Conservation (phyloP, 2,888 invertebrate species). For the Nasonia oneida region DNA sequence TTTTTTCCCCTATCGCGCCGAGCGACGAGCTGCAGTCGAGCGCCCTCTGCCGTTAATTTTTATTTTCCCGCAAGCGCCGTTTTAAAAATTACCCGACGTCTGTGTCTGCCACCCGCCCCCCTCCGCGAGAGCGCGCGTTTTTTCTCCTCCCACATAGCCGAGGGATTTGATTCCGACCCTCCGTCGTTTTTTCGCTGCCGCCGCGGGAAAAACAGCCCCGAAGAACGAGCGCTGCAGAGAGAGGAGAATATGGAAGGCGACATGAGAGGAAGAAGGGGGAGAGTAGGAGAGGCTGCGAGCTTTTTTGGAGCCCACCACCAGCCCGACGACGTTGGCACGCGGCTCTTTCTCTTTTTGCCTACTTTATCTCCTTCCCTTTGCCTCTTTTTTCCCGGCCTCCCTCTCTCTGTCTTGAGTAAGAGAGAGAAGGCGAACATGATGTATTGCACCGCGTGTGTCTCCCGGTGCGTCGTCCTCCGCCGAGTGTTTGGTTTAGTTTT, state of each 20-base stretch:
- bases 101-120: constrained; percentile 45
- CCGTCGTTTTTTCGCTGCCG: constrained; percentile 50
- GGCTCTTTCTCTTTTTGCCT: constrained; percentile 50
- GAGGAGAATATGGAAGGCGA: constrained; percentile 55
- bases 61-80: constrained; percentile 76
- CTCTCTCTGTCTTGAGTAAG: constrained; percentile 31
- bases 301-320: constrained; percentile 25
- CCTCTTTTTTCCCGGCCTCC: constrained; percentile 65
- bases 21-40: constrained; percentile 57
- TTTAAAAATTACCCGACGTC: constrained; percentile 75
- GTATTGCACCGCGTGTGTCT: constrained; percentile 72
- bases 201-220: constrained; percentile 62
- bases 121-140: constrained; percentile 29
- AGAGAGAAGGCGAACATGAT: constrained; percentile 72
- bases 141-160: constrained; percentile 24
- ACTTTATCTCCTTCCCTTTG: constrained; percentile 53
- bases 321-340: constrained; percentile 19
- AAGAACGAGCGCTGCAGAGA: constrained; percentile 40
- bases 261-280: constrained; percentile 53
- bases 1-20: constrained; percentile 11
- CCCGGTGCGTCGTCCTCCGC: constrained; percentile 63
- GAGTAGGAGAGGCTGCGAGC: constrained; percentile 21
- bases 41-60: constrained; percentile 72
- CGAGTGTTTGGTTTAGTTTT: constrained; percentile 75
- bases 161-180: constrained; percentile 42